phyloP scores from a whole-genome alignment of 1,140 invertebrate species.

The Nylanderia fulva region DNA sequence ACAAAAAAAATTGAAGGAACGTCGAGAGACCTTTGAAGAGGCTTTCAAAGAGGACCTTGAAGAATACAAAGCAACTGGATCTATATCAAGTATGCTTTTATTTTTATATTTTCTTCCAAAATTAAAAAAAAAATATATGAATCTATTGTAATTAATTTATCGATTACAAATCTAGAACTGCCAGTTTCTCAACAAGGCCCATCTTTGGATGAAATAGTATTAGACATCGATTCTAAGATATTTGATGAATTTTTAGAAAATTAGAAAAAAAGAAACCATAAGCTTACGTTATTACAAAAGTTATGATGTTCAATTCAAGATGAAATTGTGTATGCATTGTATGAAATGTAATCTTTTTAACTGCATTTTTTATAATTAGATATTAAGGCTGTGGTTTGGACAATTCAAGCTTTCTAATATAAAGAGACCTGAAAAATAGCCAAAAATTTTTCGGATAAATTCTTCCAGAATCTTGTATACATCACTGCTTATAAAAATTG shows the following conservation, averaged over 20 bases:
- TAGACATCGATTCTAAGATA: constrained; percentile 86
- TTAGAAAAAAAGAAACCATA: constrained; percentile 24
- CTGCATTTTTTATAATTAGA: constrained; percentile 35
- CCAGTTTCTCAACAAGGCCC: constrained; percentile 78
- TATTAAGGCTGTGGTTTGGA: constrained; percentile 36
- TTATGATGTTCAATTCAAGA: constrained; percentile 1
- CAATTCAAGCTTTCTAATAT: constrained; percentile 41
- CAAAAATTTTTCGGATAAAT: neutral
- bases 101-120: constrained; percentile 36
- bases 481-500: constrained; percentile 5
- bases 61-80: constrained; percentile 88
- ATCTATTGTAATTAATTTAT: constrained; percentile 37
- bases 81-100: constrained; percentile 87
- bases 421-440: constrained; percentile 5
- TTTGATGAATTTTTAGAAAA: constrained; percentile 87
- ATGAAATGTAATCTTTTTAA: constrained; percentile 22
- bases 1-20: constrained; percentile 87
- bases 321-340: neutral
- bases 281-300: constrained; percentile 5
- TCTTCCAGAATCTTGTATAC: neutral
- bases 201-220: constrained; percentile 86
- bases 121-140: constrained; percentile 29
- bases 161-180: constrained; percentile 74
- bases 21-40: constrained; percentile 89
- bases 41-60: constrained; percentile 90